Evolutionary conservation across 1,140 invertebrate species (phyloP), one percentile per base, ranked within the genome.

Genomic region (Drosophila bipectinata): DNA sequence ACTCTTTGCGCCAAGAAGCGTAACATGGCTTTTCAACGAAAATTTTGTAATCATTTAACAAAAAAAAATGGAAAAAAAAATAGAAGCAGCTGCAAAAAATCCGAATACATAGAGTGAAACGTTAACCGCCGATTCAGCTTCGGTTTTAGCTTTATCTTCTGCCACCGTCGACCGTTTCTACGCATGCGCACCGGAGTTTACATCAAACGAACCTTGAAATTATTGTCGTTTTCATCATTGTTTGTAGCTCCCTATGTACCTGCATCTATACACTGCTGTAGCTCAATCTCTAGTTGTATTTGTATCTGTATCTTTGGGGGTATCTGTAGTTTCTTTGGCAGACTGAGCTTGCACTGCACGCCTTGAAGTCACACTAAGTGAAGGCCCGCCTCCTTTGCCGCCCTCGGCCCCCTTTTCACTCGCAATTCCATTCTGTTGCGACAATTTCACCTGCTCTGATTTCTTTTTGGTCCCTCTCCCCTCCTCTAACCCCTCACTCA

Each of bases 191-290:
- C 49, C 76, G 74, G 72, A 83, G 83, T 79, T 84, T 90, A 88
- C 83, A 90, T 90, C 80, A 84, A 90, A 90, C 88, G 88, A 90
- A 90, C 88, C 88, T 90, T 90, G 88, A 90, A 90, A 90, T 90
- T 81, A 90, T 90, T 90, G 88, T 90, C 88, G 88, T 90, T 85
- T 90, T 88, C 84, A 84, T 88, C 79, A 84, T 88, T 84, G 79
- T 90, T 62, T 64, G 78, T 48, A 24, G 48, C 48, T 28, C 34
- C 48, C 54, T 28, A 30, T 63, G 56, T 72, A 54, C 48, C 30
- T 71, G 55, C 47, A 72, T 72, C 39, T 71, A 12, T 34, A 12
- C 12, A 7, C 5, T 7, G 26, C 47, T 34, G 64, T 1, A 7
- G 28, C 15, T 21, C 15, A 21, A 47, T 10, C 61, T 63, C 15